phyloP scores from a whole-genome alignment of 2,113 vertebrate genomes.

The Rhinichthys klamathensis region DNA sequence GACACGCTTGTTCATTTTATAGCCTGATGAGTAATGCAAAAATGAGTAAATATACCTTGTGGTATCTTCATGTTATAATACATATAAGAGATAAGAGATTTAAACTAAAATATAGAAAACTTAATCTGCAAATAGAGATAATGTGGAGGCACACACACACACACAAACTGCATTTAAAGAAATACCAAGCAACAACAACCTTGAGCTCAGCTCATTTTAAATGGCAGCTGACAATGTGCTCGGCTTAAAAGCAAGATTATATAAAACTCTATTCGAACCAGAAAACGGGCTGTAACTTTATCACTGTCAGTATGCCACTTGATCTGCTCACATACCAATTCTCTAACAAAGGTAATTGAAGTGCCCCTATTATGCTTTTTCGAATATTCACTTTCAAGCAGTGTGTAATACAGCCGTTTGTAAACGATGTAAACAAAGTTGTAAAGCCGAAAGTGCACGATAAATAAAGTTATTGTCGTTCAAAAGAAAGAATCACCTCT shows the following conservation, averaged over 20 bases:
- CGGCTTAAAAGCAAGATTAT: too few relatives aligned
- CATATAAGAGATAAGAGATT: not conserved
- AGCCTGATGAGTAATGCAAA: slow-evolving; percentile 76
- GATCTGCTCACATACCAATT: not conserved
- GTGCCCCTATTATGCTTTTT: too few relatives aligned
- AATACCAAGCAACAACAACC: not conserved
- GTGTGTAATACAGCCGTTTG: too few relatives aligned
- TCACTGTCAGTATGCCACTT: not conserved
- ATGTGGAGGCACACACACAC: not conserved
- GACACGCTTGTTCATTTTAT: slow-evolving; percentile 98
- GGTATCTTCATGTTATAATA: not conserved
- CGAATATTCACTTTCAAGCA: too few relatives aligned
- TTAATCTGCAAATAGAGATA: not conserved
- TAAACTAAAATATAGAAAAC: not conserved
- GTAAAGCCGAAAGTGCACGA: too few relatives aligned
- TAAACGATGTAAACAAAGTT: too few relatives aligned
- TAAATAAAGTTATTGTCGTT: too few relatives aligned
- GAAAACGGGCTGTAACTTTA: not conserved
- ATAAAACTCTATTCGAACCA: not conserved
- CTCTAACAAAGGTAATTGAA: too few relatives aligned
- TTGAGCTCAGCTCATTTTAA: not conserved
- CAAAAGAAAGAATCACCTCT: too few relatives aligned
- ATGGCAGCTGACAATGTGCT: not conserved
- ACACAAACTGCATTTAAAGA: not conserved
- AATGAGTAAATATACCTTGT: not conserved